Evolutionary conservation across 2,797 vertebrate genomes (phyloP).

Genomic region (Eulemur albifrons): DNA sequence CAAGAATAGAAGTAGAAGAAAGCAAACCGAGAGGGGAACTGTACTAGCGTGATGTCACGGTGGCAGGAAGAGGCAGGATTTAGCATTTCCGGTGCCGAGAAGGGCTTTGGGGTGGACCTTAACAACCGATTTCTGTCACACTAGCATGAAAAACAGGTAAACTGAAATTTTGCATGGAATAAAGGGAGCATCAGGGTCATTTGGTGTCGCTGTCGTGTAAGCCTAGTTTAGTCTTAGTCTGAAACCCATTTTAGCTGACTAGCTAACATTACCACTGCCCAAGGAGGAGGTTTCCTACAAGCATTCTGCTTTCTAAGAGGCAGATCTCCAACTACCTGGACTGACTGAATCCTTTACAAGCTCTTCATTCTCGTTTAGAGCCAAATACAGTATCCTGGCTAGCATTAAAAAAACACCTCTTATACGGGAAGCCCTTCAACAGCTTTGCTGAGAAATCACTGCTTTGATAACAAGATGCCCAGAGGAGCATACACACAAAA

Average conservation of each 20-base stretch:
- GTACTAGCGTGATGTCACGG: accelerated
- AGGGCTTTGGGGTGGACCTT: accelerated
- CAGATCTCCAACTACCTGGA: not conserved
- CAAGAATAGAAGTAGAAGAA: not conserved
- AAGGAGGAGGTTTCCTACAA: not conserved
- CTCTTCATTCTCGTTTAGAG: not conserved
- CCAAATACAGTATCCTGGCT: not conserved
- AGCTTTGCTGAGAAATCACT: slow-evolving; percentile 59
- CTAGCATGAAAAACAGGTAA: too few species aligned
- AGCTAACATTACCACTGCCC: not conserved
- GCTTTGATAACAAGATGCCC: slow-evolving; percentile 62
- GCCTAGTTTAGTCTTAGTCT: not conserved
- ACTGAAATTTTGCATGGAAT: not conserved
- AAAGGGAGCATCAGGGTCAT: not conserved
- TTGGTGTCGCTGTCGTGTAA: not conserved
- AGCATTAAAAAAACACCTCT: slow-evolving; percentile 50
- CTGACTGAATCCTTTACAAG: slow-evolving; percentile 38
- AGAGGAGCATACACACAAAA: not conserved
- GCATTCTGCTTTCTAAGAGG: slow-evolving; percentile 4
- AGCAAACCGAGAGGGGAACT: too few species aligned
- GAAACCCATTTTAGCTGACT: not conserved
- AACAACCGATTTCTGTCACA: not conserved
- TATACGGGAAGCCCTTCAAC: slow-evolving; percentile 35
- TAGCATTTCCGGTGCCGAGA: not conserved
- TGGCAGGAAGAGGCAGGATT: too few species aligned